Evolutionary conservation across 1,140 invertebrate species (phyloP), one percentile per base, ranked within the genome.

Genomic region (Drosophila jambulina): DNA sequence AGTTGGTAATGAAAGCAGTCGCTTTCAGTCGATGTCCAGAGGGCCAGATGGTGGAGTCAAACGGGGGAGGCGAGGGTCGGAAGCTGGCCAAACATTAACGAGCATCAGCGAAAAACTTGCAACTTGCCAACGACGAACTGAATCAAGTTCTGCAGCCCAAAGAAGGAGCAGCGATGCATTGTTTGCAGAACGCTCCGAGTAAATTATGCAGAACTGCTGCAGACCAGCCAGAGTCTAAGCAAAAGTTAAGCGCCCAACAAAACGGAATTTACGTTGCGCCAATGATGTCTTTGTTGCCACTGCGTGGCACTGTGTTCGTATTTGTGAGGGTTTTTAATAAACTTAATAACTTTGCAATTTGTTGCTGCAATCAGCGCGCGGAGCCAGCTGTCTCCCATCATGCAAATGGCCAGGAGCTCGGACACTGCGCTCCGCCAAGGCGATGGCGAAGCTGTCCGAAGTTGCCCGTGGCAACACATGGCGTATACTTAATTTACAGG

Each of bases 311-410:
- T 86, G 68, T 49, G 45, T 45, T 48, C 43, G 45, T 74, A 75
- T 60, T 38, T 60, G 27, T 45, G 32, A 23, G 64, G 75, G 57
- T 80, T 87, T 88, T 88, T 88, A 83, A 84, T 84, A 86, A 87
- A 87, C 83, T 83, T 88, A 88, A 90, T 88, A 90, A 90, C 80
- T 84, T 88, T 81, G 81, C 80, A 90, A 84, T 88, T 88, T 88
- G 85, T 81, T 84, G 84, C 65, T 80, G 84, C 84, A 87, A 87
- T 88, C 84, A 88, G 85, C 19, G 74, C 40, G 38, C n/a, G 32
- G n/a, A 17, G 62, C 72, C 75, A 69, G 63, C 49, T 60, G 62
- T 49, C 64, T 32, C 45, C 58, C 58, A 36, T 62, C 75, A 78
- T 78, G 65, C 57, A 79, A 83, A 83, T 77, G 62, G 36, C 36